Evolutionary conservation across 1,140 invertebrate species (phyloP), one percentile per base, ranked within the genome.

Genomic region (Pararge aegeria): DNA sequence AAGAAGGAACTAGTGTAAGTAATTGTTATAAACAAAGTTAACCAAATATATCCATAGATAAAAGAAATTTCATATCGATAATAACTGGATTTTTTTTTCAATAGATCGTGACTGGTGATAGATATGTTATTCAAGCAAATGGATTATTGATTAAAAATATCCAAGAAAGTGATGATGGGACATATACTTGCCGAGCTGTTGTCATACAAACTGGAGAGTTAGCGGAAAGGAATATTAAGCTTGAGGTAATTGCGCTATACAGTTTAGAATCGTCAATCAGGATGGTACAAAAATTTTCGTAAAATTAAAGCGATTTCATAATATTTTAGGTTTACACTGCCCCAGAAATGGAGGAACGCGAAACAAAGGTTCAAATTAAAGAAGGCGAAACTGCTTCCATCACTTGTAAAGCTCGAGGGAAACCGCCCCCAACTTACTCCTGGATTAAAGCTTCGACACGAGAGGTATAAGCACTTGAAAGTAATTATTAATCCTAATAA

Each of bases 151-250:
- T 98, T 55, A 94, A 93, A 63, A 94, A 95, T 69, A 94, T 97
- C 0, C 91, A 93, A 44, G 94, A 95, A 78, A 92, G 92, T 13
- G 96, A 98, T 78, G 95, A 97, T 78, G 97, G 96, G 0, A 90
- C 94, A 12, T 98, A 97, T 80, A 95, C 93, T 1, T 97, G 97
- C 75, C 92, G 95, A 18, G 97, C 96, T 0, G 93, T 95, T 10
- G 96, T 98, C 0, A 90, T 93, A 9, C 91, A 92, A 10, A 96
- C 96, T 13, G 97, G 97, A 27, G 94, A 96, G 77, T 87, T 96
- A 3, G 83, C 93, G 38, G 93, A 94, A 60, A 92, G 93, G 61
- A 90, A 92, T 58, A 98, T 98, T 59, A 93, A 93, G 68, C 92
- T 97, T 4, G 95, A 96, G 92, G 95, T 96, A 90, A 18, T 19